These are phyloP conservation scores for Microtus oregoni DNA, from an alignment of 2,113 vertebrate species.

Conservation along the genomic window DNA sequence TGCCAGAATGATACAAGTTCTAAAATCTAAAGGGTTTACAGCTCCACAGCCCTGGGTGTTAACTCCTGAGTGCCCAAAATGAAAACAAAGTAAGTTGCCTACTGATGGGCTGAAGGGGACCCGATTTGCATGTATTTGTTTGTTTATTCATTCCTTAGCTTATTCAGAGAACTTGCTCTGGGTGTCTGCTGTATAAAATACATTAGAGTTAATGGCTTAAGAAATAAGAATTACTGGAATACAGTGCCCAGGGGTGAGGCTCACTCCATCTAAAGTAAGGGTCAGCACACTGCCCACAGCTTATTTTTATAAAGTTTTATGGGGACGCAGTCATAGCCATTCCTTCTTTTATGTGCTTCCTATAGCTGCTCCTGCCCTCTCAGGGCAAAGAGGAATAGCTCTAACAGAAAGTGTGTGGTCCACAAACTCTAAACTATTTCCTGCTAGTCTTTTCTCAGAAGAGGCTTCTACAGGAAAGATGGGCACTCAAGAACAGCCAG, in stretches of 20 bases:
- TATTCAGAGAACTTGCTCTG: neutral
- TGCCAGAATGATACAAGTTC: slow-evolving; percentile 67
- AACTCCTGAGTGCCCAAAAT: slow-evolving; percentile 2
- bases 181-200: neutral
- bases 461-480: neutral
- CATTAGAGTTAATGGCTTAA: slow-evolving; percentile 13
- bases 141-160: neutral
- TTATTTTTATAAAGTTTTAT: slow-evolving; percentile 35
- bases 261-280: neutral
- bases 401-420: neutral
- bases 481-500: neutral
- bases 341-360: neutral
- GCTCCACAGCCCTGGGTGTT: neutral
- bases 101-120: rapidly evolving
- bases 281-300: neutral
- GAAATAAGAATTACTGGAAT: slow-evolving; percentile 24
- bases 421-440: slow-evolving; percentile 29
- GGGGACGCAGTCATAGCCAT: neutral
- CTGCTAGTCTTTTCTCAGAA: neutral
- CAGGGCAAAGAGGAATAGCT: neutral
- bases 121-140: neutral
- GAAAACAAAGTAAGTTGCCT: neutral
- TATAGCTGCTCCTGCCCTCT: neutral
- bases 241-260: neutral
- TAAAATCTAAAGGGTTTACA: slow-evolving; percentile 9